These are phyloP conservation scores for Sander lucioperca DNA, from an alignment of 2,113 vertebrate genomes.

Conservation along the genomic window DNA sequence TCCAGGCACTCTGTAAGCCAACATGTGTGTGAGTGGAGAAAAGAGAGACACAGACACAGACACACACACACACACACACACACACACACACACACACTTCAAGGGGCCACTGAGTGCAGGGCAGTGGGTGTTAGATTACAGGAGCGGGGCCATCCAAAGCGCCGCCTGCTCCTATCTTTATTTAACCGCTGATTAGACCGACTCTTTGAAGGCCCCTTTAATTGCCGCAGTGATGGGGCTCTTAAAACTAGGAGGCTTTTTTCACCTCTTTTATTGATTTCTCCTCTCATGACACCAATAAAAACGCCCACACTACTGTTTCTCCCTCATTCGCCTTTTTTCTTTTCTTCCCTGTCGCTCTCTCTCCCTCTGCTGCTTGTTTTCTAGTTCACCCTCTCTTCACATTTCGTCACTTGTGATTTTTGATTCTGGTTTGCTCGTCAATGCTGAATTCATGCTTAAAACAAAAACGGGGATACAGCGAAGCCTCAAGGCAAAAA, in stretches of 20 bases:
- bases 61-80: conserved; percentile 60
- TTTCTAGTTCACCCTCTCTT: conserved; percentile 20
- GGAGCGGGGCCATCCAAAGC: conserved; percentile 73
- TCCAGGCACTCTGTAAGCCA: conserved; percentile 41
- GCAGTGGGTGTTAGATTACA: conserved; percentile 82
- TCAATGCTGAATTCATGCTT: neutral
- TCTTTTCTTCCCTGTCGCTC: conserved; percentile 16
- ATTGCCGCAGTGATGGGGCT: conserved; percentile 73
- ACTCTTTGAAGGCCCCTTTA: conserved; percentile 81
- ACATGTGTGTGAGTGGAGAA: conserved; percentile 49
- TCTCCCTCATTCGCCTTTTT: conserved; percentile 30
- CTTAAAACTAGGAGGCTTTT: conserved; percentile 70
- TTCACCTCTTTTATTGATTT: conserved; percentile 81
- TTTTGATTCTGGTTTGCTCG: conserved; percentile 5
- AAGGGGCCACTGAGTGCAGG: conserved; percentile 74
- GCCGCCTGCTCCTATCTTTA: conserved; percentile 80
- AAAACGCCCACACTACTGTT: conserved; percentile 70
- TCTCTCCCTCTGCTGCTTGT: conserved; percentile 22
- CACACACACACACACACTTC: conserved; percentile 45
- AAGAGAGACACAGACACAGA: conserved; percentile 61
- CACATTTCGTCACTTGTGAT: conserved; percentile 20
- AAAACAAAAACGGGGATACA: neutral
- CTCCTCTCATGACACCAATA: conserved; percentile 77
- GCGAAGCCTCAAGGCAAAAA: neutral
- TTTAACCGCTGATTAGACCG: conserved; percentile 78